Percentiles rank a stretch among this genome's conserved stretches.
phyloP scores from a whole-genome alignment of 1,140 invertebrate species.

The Dendroctonus valens region DNA sequence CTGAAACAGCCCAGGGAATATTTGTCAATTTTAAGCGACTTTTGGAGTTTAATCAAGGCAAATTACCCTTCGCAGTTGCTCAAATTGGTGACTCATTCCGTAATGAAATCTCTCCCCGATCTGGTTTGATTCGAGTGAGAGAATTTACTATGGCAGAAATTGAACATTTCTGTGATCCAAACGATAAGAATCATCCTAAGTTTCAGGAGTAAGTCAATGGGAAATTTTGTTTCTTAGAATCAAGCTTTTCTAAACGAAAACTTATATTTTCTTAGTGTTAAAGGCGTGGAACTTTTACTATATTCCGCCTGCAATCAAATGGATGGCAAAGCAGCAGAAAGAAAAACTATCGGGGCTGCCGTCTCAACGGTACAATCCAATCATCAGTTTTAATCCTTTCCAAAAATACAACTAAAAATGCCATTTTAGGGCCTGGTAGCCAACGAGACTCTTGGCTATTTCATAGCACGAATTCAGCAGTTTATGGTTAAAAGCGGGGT shows the following conservation, averaged over 20 bases:
- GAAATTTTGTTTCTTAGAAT: background rate
- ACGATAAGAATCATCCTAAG: slow-evolving; percentile 86
- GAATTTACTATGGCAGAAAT: slow-evolving; percentile 99
- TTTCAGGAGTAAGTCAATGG: slow-evolving; percentile 60
- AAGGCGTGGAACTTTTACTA: slow-evolving; percentile 72
- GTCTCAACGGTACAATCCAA: slow-evolving; percentile 54
- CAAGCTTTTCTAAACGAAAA: background rate
- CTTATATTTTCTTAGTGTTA: slow-evolving; percentile 51
- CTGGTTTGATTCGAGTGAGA: slow-evolving; percentile 91
- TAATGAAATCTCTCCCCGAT: slow-evolving; percentile 98
- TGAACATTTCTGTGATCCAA: slow-evolving; percentile 98
- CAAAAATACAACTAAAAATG: background rate
- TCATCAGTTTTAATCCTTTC: slow-evolving; percentile 5
- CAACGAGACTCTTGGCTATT: slow-evolving; percentile 97
- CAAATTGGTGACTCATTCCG: slow-evolving; percentile 98
- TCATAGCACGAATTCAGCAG: slow-evolving; percentile 92
- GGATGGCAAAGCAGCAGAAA: slow-evolving; percentile 78
- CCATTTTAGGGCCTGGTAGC: slow-evolving; percentile 74
- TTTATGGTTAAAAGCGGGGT: slow-evolving; percentile 90
- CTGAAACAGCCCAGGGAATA: slow-evolving; percentile 99
- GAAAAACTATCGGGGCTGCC: slow-evolving; percentile 73
- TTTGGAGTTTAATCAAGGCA: slow-evolving; percentile 95
- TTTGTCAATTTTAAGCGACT: slow-evolving; percentile 99
- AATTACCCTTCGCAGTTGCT: slow-evolving; percentile 95
- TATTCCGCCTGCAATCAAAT: slow-evolving; percentile 98